Percentiles rank a stretch among this genome's conserved stretches.
Evolutionary conservation across 2,113 vertebrate genomes (phyloP).

Genomic region (Nycticorax nycticorax): DNA sequence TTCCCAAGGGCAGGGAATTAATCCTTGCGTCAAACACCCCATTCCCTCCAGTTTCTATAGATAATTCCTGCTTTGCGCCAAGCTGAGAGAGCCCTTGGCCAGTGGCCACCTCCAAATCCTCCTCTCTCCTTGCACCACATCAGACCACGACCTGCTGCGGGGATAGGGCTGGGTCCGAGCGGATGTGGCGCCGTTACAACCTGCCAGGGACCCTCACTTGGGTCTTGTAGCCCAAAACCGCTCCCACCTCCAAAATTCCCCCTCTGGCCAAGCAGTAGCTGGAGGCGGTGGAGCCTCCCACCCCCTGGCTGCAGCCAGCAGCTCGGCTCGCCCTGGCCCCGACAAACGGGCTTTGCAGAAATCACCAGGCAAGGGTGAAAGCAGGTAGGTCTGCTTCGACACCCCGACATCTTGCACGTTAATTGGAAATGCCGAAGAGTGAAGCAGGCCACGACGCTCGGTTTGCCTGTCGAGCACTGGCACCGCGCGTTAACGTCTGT

Average conservation of each 20-base stretch:
- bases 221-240: not conserved
- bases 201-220: not conserved
- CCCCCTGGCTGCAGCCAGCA: not conserved
- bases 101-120: not conserved
- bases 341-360: accelerated
- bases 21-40: not conserved
- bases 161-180: not conserved
- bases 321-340: not conserved
- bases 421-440: not conserved
- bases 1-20: not conserved
- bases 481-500: not conserved
- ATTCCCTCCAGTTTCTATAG: accelerated
- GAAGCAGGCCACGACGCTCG: not conserved
- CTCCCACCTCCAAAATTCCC: not conserved
- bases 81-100: not conserved
- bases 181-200: accelerated
- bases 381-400: not conserved
- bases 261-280: not conserved
- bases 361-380: not conserved
- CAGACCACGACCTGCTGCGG: not conserved
- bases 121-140: not conserved
- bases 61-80: not conserved
- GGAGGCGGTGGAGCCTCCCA: not conserved
- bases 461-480: not conserved
- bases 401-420: accelerated